These are phyloP conservation scores for Oncorhynchus clarkii DNA, from an alignment of 2,113 vertebrate species.

Conservation along the genomic window DNA sequence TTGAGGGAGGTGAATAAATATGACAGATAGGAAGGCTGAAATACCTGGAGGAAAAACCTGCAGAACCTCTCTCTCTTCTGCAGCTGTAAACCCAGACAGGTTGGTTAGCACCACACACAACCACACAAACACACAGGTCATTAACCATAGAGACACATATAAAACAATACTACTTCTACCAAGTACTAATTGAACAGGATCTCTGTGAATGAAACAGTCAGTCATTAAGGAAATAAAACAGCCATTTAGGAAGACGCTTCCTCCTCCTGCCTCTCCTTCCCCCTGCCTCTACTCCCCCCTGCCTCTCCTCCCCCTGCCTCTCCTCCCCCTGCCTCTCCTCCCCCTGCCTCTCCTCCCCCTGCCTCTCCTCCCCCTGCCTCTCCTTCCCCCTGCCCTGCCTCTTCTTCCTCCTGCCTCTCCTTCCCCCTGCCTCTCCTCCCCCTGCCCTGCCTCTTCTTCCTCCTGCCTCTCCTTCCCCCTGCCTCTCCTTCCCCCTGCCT, in stretches of 20 bases:
- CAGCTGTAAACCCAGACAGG: conserved; percentile 73
- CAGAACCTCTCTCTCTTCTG: conserved; percentile 77
- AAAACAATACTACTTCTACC: background rate
- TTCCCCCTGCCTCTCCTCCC: too few species aligned
- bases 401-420: too few species aligned
- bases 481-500: too few species aligned
- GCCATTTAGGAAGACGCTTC: background rate
- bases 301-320: too few species aligned
- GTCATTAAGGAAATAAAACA: background rate
- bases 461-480: too few species aligned
- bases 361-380: too few species aligned
- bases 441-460: too few species aligned
- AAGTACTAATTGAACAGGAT: too few species aligned
- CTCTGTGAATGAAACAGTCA: background rate
- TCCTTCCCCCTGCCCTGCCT: too few species aligned
- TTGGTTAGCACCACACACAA: conserved; percentile 53
- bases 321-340: too few species aligned
- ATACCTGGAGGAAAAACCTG: conserved; percentile 75
- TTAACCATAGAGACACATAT: background rate
- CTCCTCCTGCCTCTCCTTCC: too few species aligned
- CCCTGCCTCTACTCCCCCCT: fast-evolving
- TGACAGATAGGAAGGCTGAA: conserved; percentile 46
- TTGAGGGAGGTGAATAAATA: background rate
- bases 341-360: too few species aligned
- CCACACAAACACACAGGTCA: conserved; percentile 29